A percentile compares a stretch with the other conserved stretches of the same genome.
Evolutionary conservation across 2,888 invertebrate species (phyloP).

Genomic region (Notodonta ziczac): DNA sequence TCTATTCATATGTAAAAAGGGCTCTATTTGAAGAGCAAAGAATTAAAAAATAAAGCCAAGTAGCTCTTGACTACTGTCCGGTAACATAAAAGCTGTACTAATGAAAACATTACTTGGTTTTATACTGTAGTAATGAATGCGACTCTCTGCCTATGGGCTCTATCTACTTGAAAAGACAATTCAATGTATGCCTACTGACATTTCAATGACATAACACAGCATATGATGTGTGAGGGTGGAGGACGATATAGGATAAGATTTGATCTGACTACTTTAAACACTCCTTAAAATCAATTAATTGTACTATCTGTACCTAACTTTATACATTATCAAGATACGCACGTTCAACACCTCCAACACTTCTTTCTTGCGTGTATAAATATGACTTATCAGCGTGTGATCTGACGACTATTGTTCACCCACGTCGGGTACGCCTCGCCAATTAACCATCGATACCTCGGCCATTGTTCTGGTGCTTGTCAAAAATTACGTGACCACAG

Average conservation of each 20-base stretch:
- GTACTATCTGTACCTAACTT: not conserved
- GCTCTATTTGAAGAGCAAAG: slow-evolving; percentile 12
- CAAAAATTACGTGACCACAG: slow-evolving; percentile 53
- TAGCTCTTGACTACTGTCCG: not conserved
- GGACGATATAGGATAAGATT: too few species aligned
- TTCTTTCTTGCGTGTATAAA: slow-evolving; percentile 10
- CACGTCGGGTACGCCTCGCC: slow-evolving; percentile 31
- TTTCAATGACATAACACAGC: too few species aligned
- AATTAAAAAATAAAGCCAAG: not conserved
- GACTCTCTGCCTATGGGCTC: too few species aligned
- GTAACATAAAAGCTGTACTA: slow-evolving; percentile 6
- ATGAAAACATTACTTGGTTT: slow-evolving; percentile 18
- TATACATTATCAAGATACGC: not conserved
- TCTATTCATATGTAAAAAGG: slow-evolving; percentile 19
- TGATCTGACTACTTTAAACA: too few species aligned
- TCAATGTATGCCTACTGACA: too few species aligned
- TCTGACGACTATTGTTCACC: slow-evolving; percentile 35
- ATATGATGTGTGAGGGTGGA: too few species aligned
- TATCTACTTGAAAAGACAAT: too few species aligned
- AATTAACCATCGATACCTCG: slow-evolving; percentile 46
- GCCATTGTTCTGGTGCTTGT: slow-evolving; percentile 45
- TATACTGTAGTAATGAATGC: not conserved
- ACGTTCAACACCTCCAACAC: slow-evolving; percentile 15
- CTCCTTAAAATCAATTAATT: too few species aligned
- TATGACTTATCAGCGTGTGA: slow-evolving; percentile 28